These are phyloP conservation scores for Cinara cedri DNA, from an alignment of 2,888 invertebrate genomes.

Conservation along the genomic window DNA sequence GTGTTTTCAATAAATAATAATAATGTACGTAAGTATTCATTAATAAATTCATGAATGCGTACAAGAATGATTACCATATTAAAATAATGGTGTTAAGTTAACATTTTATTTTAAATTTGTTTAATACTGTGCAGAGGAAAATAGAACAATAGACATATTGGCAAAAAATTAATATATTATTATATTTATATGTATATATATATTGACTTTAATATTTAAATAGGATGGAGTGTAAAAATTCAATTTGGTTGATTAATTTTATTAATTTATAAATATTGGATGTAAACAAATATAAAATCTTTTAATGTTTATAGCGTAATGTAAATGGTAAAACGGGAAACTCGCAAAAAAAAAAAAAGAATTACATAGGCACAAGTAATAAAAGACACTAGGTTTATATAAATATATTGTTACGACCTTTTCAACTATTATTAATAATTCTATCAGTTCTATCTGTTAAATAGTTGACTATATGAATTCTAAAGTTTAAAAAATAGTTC, in stretches of 20 bases:
- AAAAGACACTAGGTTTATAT: slow-evolving; percentile 2
- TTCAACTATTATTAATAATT: background rate
- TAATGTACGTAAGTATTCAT: slow-evolving; percentile 29
- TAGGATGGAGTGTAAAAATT: slow-evolving; percentile 30
- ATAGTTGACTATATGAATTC: background rate
- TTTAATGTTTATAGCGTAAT: background rate
- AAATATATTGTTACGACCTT: slow-evolving; percentile 29
- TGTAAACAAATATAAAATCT: background rate
- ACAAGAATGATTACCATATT: slow-evolving; percentile 15
- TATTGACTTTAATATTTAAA: slow-evolving; percentile 20
- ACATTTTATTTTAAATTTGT: background rate
- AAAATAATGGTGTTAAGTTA: slow-evolving; percentile 33
- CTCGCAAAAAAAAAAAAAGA: background rate
- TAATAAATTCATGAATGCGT: slow-evolving; percentile 28
- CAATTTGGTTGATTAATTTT: slow-evolving; percentile 16
- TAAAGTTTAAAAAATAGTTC: background rate
- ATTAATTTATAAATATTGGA: slow-evolving; percentile 16
- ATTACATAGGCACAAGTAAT: slow-evolving; percentile 15
- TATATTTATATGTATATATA: slow-evolving; percentile 26
- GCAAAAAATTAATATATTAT: slow-evolving; percentile 24
- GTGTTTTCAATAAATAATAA: slow-evolving; percentile 27
- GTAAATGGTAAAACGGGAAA: background rate
- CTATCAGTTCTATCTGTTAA: background rate
- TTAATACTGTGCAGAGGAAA: slow-evolving; percentile 31
- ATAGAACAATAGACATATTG: slow-evolving; percentile 19